phyloP scores from a whole-genome alignment of 2,888 invertebrate species.

The Poecilobothrus nobilitatus region DNA sequence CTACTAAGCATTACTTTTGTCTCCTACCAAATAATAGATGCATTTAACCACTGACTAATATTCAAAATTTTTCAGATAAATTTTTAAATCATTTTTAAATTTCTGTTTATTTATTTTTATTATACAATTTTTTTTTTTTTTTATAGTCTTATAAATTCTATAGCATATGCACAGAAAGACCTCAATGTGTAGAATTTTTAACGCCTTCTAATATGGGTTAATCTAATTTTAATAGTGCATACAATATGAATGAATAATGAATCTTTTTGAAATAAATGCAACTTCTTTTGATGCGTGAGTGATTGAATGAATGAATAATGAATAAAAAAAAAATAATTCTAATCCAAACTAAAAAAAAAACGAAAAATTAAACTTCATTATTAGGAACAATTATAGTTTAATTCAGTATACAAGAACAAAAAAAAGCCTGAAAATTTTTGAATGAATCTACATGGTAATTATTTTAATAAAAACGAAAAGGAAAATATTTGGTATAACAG shows the following conservation, averaged over 20 bases:
- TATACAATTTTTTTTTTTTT: no score
- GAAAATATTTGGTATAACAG: no score
- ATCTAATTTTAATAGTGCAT: slow-evolving; percentile 17
- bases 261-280: no score
- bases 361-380: background rate
- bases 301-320: background rate
- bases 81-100: no score
- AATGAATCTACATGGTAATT: background rate
- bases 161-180: no score
- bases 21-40: no score
- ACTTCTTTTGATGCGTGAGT: background rate
- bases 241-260: background rate
- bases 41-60: no score
- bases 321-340: background rate
- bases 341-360: background rate
- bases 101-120: no score
- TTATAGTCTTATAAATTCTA: no score
- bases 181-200: background rate
- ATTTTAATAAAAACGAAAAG: background rate
- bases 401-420: background rate
- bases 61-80: no score
- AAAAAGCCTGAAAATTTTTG: background rate
- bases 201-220: slow-evolving; percentile 19
- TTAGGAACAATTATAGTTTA: background rate
- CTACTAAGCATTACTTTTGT: no score